Base-by-base conservation (phyloP, 2,113 vertebrate genomes). In the sheep (Ovis aries) region DNA sequence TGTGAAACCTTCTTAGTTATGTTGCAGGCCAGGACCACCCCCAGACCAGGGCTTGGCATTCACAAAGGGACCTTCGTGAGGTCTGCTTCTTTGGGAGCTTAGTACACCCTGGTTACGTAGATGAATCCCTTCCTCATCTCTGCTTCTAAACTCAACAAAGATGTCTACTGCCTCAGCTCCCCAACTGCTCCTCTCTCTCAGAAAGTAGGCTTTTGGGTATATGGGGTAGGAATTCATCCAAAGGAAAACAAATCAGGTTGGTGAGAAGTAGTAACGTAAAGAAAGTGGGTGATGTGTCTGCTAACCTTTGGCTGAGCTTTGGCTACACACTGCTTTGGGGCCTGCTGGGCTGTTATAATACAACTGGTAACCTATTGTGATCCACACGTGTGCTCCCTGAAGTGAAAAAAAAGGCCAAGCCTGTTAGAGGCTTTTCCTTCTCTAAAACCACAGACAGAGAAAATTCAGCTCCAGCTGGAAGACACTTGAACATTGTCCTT, bases 381-480 rank as follows among this genome's bases (percentile, higher is more conserved):
- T 82, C 33, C 59, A 89, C 53, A 94, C 3, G 1, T 83, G 53
- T 89, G 45, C 31, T 88, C 59, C 9, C 53, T 87, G 45, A 96
- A 94, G 64, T 87, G 62, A 85, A 97, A 97, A 97, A 97, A 94
- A 89, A 84, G 36, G 9, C n/a, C 90, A 95, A 71, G 36, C 23
- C 31, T 86, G 2, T 85, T 94, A 74, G 48, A 97, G 29, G 40
- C 21, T 88, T 95, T 97, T 95, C 50, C 25, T 27, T 67, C 43
- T 84, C 25, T 43, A 67, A 94, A 96, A 90, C 23, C 57, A 78
- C 36, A 74, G 62, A 82, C 88, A 96, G 97, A 90, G 31, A 95
- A 90, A 96, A 88, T 96, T 96, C 50, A 93, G 48, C 67, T 93
- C 33, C 53, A 92, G 81, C 12, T 97, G 71, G 97, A 98, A 96